A percentile compares a stretch with the other conserved stretches of the same genome.
These are phyloP conservation scores for Tringa solitaria DNA, from an alignment of 2,113 vertebrate species.

Conservation along the genomic window DNA sequence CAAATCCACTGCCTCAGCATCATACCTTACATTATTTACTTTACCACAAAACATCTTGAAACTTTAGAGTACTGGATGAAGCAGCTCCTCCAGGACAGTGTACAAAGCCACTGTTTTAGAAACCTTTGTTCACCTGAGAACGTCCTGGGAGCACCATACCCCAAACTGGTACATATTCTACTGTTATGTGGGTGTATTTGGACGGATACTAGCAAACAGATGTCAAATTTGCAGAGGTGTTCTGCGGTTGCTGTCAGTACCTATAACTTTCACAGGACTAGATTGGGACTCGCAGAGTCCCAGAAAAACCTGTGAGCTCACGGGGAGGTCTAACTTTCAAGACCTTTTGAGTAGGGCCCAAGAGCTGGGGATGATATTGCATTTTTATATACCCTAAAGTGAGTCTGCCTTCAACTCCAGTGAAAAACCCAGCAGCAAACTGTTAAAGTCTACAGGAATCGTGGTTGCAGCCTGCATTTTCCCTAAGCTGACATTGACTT, in stretches of 20 bases:
- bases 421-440: not conserved
- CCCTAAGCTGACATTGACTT: not conserved
- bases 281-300: not conserved
- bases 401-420: not conserved
- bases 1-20: not conserved
- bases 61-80: not conserved
- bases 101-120: not conserved
- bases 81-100: not conserved
- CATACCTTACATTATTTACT: not conserved
- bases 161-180: not conserved
- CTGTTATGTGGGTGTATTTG: not conserved
- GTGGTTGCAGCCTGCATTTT: not conserved
- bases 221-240: not conserved
- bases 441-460: not conserved
- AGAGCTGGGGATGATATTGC: not conserved
- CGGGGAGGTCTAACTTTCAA: not conserved
- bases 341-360: not conserved
- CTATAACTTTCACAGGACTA: not conserved
- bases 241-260: not conserved
- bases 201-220: not conserved
- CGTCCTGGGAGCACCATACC: rapidly evolving
- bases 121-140: not conserved
- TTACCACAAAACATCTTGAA: not conserved
- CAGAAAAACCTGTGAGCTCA: not conserved
- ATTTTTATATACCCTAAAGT: not conserved